These are phyloP conservation scores for Drosophila hydei DNA, from an alignment of 1,140 invertebrate species.

Conservation along the genomic window DNA sequence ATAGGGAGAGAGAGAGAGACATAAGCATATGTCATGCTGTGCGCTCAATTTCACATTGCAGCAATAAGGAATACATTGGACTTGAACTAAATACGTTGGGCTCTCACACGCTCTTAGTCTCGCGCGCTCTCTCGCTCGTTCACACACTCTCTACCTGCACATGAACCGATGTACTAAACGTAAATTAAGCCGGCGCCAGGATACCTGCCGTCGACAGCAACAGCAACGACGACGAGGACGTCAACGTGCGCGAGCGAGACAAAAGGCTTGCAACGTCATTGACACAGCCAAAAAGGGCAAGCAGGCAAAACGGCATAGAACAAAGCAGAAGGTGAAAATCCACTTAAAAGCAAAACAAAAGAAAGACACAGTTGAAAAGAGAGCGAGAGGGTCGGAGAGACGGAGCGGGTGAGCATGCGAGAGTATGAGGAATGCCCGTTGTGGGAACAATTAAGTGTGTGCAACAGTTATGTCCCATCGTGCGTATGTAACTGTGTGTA, in stretches of 20 bases:
- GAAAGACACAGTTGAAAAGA: conserved; percentile 18
- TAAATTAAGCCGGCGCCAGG: conserved; percentile 82
- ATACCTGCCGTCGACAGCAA: conserved; percentile 65
- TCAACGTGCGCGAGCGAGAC: conserved; percentile 46
- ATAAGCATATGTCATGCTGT: conserved; percentile 45
- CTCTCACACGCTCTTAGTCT: neutral
- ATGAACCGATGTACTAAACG: conserved; percentile 31
- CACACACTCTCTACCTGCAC: conserved; percentile 53
- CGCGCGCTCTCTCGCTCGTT: neutral
- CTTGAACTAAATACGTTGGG: conserved; percentile 66
- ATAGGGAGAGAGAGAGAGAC: conserved; percentile 1
- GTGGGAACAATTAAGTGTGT: conserved; percentile 77
- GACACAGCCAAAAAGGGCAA: conserved; percentile 53
- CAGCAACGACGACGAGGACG: conserved; percentile 1
- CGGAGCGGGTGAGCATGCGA: neutral
- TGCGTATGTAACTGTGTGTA: conserved; percentile 14
- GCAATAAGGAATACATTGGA: conserved; percentile 63
- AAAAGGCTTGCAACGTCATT: conserved; percentile 78
- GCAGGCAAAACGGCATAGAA: conserved; percentile 42
- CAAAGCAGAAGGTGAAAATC: conserved; percentile 73
- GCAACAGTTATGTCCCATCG: conserved; percentile 65
- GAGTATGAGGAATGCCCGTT: conserved; percentile 26
- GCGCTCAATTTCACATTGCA: conserved; percentile 51
- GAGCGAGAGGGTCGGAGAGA: neutral
- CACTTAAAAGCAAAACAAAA: conserved; percentile 67